Percentiles rank a stretch among this genome's conserved stretches.
phyloP scores from a whole-genome alignment of 2,113 vertebrate genomes.

The Coturnix japonica region DNA sequence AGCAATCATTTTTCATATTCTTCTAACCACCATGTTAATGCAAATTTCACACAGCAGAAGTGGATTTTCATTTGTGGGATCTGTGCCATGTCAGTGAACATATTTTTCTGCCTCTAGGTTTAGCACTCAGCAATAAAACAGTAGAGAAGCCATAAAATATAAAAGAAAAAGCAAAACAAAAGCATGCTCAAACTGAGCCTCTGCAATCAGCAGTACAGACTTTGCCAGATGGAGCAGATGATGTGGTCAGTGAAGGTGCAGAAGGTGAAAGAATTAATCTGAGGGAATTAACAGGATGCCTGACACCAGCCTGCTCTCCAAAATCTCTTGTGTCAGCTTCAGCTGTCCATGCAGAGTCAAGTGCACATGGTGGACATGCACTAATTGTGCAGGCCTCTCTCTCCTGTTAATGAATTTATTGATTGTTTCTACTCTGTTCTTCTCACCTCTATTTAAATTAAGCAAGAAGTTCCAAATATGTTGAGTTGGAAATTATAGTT shows the following conservation, averaged over 20 bases:
- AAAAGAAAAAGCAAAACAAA: slow-evolving; percentile 27
- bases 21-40: neutral
- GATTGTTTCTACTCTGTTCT: neutral
- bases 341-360: neutral
- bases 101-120: slow-evolving; percentile 35
- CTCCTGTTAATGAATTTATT: neutral
- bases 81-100: neutral
- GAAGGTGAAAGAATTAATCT: slow-evolving; percentile 29
- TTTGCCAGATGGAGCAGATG: slow-evolving; percentile 25
- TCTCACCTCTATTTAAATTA: neutral
- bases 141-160: neutral
- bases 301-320: neutral
- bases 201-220: neutral
- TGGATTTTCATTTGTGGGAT: slow-evolving; percentile 17
- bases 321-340: slow-evolving; percentile 11
- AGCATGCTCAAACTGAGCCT: neutral
- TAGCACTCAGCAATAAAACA: neutral
- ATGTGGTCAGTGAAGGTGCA: slow-evolving; percentile 30
- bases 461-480: neutral
- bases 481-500: neutral
- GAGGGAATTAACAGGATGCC: slow-evolving; percentile 9
- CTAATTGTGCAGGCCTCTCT: neutral
- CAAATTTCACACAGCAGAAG: neutral
- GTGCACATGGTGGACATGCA: neutral
- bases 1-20: neutral